A percentile compares a stretch with the other conserved stretches of the same genome.
These are phyloP conservation scores for Pangasius mekongensis DNA, from an alignment of 2,797 vertebrate species.

Conservation along the genomic window DNA sequence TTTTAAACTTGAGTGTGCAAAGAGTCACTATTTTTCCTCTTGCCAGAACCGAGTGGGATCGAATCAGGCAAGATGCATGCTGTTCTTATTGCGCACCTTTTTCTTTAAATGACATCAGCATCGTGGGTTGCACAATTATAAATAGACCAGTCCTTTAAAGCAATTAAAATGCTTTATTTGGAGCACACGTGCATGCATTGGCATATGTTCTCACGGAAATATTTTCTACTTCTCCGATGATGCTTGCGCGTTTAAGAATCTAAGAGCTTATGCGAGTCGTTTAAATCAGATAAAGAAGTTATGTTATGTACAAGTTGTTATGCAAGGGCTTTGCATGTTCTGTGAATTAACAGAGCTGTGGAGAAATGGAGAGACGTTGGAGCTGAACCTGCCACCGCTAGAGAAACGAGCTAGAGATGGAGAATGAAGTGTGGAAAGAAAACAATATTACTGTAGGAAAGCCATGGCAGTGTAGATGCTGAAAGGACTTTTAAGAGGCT, in stretches of 20 bases:
- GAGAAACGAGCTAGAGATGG: constrained; percentile 27
- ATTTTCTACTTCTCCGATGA: neutral
- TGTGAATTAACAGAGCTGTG: constrained; percentile 61
- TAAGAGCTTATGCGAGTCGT: constrained; percentile 77
- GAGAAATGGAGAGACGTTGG: constrained; percentile 45
- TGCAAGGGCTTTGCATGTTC: constrained; percentile 76
- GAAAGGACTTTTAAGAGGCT: constrained; percentile 22
- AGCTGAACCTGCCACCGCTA: constrained; percentile 26
- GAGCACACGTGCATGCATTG: constrained; percentile 49
- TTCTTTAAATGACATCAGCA: constrained; percentile 69
- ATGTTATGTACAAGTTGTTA: constrained; percentile 68
- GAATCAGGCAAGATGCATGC: constrained; percentile 33
- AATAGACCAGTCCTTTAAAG: constrained; percentile 76
- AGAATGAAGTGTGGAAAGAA: constrained; percentile 7
- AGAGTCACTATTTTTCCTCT: neutral
- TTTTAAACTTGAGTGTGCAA: neutral
- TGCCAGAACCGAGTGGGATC: constrained; percentile 29
- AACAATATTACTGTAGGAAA: neutral
- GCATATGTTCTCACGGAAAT: constrained; percentile 62
- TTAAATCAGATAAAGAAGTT: constrained; percentile 78
- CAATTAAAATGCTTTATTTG: constrained; percentile 76
- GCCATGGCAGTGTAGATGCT: constrained; percentile 22
- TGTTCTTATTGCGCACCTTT: constrained; percentile 53
- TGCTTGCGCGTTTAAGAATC: constrained; percentile 78
- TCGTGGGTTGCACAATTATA: constrained; percentile 71